These are phyloP conservation scores for Orcinus orca DNA, from an alignment of 2,113 vertebrate genomes.

Conservation along the genomic window DNA sequence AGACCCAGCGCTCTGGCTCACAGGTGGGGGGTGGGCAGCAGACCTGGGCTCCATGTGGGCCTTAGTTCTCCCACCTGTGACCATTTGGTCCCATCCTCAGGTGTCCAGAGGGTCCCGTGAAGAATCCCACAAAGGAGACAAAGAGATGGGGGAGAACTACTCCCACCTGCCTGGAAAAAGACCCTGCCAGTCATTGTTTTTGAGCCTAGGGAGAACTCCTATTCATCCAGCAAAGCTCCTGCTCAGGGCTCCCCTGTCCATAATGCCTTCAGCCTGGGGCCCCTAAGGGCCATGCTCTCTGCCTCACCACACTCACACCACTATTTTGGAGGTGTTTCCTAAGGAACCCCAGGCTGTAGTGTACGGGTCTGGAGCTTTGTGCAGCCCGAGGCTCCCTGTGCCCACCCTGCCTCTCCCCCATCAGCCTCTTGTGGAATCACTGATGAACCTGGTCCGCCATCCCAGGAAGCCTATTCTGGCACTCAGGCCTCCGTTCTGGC, in stretches of 20 bases:
- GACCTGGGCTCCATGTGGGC: not conserved
- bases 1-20: no score
- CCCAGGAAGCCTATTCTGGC: not conserved
- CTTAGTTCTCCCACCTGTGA: no score
- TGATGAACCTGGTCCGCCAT: not conserved
- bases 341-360: no score
- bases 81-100: no score
- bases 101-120: not conserved
- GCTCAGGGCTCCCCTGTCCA: fast-evolving
- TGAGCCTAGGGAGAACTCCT: not conserved
- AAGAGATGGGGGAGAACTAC: no score
- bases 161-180: not conserved
- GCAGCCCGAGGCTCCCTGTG: not conserved
- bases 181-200: fast-evolving
- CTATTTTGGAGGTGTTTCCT: not conserved
- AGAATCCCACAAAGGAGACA: not conserved
- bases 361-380: no score
- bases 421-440: not conserved
- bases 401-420: fast-evolving
- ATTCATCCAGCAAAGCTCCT: not conserved
- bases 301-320: not conserved
- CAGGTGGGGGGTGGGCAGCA: not conserved
- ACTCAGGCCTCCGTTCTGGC: not conserved
- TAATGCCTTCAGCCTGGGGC: not conserved
- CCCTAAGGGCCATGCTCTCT: fast-evolving